Evolutionary conservation across 2,888 invertebrate species (phyloP).

Genomic region (Chrysina gloriosa): DNA sequence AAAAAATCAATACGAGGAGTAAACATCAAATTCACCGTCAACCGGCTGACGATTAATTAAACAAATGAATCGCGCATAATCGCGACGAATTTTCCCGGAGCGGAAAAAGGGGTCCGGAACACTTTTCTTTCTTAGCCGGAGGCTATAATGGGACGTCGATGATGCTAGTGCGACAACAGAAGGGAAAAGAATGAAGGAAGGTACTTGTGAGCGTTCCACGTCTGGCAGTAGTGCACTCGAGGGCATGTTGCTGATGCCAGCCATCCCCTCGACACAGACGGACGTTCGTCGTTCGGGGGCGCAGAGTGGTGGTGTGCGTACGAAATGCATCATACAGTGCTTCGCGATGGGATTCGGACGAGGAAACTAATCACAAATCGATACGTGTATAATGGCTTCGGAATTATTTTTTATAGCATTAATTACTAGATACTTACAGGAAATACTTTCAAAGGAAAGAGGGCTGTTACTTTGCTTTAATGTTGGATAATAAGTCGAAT

Average conservation of each 20-base stretch:
- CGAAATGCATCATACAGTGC: slow-evolving; percentile 14
- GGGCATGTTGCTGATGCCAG: slow-evolving; percentile 17
- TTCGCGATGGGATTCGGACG: slow-evolving; percentile 1
- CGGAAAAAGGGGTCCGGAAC: not conserved
- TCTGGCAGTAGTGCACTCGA: slow-evolving; percentile 19
- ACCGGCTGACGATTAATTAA: not conserved
- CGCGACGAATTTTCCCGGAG: not conserved
- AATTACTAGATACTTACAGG: too few relatives aligned
- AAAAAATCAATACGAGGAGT: slow-evolving; percentile 26
- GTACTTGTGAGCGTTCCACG: slow-evolving; percentile 30
- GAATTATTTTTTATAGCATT: not conserved
- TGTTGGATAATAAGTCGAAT: too few relatives aligned
- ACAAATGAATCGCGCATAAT: not conserved
- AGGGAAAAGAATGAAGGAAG: slow-evolving; percentile 21
- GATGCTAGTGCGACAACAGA: slow-evolving; percentile 6
- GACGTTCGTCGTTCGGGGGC: slow-evolving; percentile 1
- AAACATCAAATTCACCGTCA: slow-evolving; percentile 5
- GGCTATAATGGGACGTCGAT: not conserved
- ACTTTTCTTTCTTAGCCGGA: not conserved
- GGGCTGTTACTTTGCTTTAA: too few relatives aligned
- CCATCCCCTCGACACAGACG: slow-evolving; percentile 2
- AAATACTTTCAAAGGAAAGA: too few relatives aligned
- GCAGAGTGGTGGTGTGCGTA: slow-evolving; percentile 5
- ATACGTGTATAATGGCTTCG: not conserved
- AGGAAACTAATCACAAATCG: not conserved